These are phyloP conservation scores for Hirundichthys speculiger DNA, from an alignment of 2,113 vertebrate species.

Conservation along the genomic window DNA sequence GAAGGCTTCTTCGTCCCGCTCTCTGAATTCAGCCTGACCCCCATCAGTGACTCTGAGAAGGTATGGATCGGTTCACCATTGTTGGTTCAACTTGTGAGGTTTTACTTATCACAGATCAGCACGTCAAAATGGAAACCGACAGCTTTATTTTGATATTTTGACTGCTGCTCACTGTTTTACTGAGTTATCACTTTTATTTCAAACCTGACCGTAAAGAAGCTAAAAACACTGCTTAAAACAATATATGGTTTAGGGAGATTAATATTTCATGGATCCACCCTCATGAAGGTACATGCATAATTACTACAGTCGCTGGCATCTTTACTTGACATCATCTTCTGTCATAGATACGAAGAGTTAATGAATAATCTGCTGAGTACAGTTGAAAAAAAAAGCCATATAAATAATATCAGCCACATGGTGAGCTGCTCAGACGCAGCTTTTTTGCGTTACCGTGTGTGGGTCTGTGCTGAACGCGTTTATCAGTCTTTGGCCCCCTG, in stretches of 20 bases:
- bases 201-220: constrained; percentile 9
- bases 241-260: constrained; percentile 21
- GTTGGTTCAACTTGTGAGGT: too few relatives aligned
- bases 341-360: constrained; percentile 18
- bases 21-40: constrained; percentile 86
- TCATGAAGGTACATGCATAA: constrained; percentile 44
- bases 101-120: too few relatives aligned
- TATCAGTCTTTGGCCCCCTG: too few relatives aligned
- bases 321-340: constrained; percentile 44
- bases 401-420: too few relatives aligned
- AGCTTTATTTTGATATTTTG: too few relatives aligned
- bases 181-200: too few relatives aligned
- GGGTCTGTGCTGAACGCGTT: too few relatives aligned
- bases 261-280: constrained; percentile 21
- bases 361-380: constrained; percentile 28
- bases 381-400: too few relatives aligned
- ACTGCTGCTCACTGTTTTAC: too few relatives aligned
- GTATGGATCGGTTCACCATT: constrained; percentile 67
- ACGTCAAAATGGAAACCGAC: too few relatives aligned
- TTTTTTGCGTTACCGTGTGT: too few relatives aligned
- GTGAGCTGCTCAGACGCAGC: too few relatives aligned
- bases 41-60: constrained; percentile 83
- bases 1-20: constrained; percentile 92
- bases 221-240: constrained; percentile 6
- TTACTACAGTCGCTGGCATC: constrained; percentile 28